Percentiles rank a stretch among this genome's conserved stretches.
Conservation (phyloP, 2,113 vertebrate species). For the Aptenodytes patagonicus region DNA sequence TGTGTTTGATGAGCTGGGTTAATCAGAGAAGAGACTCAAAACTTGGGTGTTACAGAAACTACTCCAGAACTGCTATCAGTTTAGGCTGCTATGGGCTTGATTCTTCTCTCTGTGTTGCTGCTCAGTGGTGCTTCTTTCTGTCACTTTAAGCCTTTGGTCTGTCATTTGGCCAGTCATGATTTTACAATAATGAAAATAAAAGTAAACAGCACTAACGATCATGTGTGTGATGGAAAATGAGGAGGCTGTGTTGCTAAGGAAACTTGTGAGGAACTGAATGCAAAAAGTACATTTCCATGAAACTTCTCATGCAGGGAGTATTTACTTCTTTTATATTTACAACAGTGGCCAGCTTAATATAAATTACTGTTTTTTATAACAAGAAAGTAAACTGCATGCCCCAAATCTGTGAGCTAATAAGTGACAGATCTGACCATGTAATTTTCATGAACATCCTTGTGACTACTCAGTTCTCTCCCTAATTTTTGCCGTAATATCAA, state of each 20-base stretch:
- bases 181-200: background rate
- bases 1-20: background rate
- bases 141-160: background rate
- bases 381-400: background rate
- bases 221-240: background rate
- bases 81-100: background rate
- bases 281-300: background rate
- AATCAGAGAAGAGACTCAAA: background rate
- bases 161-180: background rate
- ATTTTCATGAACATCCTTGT: background rate
- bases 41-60: background rate
- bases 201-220: background rate
- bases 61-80: background rate
- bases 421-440: background rate
- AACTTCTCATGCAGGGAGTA: background rate
- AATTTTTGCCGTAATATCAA: background rate
- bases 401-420: background rate
- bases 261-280: background rate
- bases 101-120: background rate
- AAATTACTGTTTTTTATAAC: background rate
- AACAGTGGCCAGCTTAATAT: background rate
- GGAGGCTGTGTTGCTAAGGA: background rate
- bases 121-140: background rate
- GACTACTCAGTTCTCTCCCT: background rate
- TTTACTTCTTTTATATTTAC: background rate